A percentile compares a stretch with the other conserved stretches of the same genome.
Evolutionary conservation across 2,113 vertebrate species (phyloP).

Genomic region (Struthidea cinerea): DNA sequence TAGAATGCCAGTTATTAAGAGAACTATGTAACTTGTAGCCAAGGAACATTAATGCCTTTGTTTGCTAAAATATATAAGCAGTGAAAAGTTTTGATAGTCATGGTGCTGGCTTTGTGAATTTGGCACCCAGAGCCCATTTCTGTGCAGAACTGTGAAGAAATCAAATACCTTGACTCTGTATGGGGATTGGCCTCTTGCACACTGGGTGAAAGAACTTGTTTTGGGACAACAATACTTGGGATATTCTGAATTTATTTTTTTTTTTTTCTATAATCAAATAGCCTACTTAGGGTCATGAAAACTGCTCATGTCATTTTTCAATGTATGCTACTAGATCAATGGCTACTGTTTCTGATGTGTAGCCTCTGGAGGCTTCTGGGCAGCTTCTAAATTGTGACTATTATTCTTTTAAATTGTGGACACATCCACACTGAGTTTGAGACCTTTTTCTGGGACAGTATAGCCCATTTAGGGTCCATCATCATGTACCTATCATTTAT

Average conservation of each 20-base stretch:
- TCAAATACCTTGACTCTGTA: not conserved
- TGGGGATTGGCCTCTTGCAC: not conserved
- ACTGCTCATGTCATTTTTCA: not conserved
- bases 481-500: not conserved
- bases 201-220: not conserved
- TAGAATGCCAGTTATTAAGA: not conserved
- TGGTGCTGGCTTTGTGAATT: not conserved
- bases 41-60: not conserved
- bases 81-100: rapidly evolving
- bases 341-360: not conserved
- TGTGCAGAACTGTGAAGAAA: not conserved
- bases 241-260: not conserved
- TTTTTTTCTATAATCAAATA: not conserved
- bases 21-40: not conserved
- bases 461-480: not conserved
- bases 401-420: not conserved
- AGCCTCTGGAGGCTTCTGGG: not conserved
- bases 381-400: not conserved
- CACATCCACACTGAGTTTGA: not conserved
- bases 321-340: not conserved
- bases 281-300: not conserved
- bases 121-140: not conserved
- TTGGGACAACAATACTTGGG: not conserved
- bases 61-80: not conserved
- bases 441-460: not conserved